Evolutionary conservation across 2,797 vertebrate genomes (phyloP).

Genomic region (Chelon auratus): DNA sequence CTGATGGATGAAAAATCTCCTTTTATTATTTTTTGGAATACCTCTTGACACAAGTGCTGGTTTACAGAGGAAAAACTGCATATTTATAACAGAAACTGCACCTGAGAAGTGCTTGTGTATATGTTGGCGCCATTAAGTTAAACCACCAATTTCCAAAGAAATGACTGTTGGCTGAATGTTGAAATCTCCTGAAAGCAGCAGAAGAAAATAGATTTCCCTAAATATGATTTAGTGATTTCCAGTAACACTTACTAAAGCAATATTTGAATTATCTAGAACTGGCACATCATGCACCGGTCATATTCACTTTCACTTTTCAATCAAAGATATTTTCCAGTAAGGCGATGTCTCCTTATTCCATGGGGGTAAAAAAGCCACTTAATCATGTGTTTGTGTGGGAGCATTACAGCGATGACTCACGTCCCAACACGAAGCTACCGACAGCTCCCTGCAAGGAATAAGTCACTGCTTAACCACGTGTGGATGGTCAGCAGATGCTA

Average conservation of each 20-base stretch:
- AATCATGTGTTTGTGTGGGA: conserved; percentile 22
- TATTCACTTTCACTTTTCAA: background rate
- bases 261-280: background rate
- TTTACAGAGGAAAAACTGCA: conserved; percentile 53
- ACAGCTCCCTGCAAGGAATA: conserved; percentile 18
- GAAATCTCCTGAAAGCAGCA: background rate
- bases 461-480: conserved; percentile 20
- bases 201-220: background rate
- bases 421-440: conserved; percentile 28
- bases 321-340: conserved; percentile 16
- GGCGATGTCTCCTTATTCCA: background rate
- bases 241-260: background rate
- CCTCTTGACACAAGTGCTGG: conserved; percentile 48
- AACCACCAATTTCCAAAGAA: background rate
- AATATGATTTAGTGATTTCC: background rate
- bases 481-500: conserved; percentile 44
- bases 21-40: conserved; percentile 70
- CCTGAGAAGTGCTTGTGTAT: background rate
- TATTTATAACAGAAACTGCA: background rate
- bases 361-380: conserved; percentile 9
- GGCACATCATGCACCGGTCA: background rate
- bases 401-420: conserved; percentile 48
- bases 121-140: too few species aligned
- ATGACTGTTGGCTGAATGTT: background rate
- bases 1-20: conserved; percentile 13